phyloP scores from a whole-genome alignment of 2,888 invertebrate genomes.

The Emmelina monodactyla region DNA sequence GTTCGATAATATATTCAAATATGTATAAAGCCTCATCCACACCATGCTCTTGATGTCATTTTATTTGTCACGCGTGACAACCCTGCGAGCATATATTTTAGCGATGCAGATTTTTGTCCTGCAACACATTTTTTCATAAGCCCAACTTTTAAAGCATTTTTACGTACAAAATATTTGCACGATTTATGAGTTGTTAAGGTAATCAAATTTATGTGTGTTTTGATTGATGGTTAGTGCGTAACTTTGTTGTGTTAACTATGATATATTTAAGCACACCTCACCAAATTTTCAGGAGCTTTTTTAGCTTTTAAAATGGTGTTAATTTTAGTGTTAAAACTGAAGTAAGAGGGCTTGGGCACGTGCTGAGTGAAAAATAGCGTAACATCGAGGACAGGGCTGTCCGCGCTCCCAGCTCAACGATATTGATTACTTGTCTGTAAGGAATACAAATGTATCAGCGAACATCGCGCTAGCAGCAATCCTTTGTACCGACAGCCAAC shows the following conservation, averaged over 20 bases:
- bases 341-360: constrained; percentile 18
- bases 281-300: too few species aligned
- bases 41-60: constrained; percentile 58
- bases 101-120: constrained; percentile 32
- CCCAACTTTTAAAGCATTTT: too few species aligned
- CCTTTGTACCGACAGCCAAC: constrained; percentile 45
- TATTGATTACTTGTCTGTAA: constrained; percentile 61
- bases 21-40: constrained; percentile 62
- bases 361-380: constrained; percentile 32
- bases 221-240: too few species aligned
- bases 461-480: too few species aligned
- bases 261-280: too few species aligned
- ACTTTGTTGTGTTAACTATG: too few species aligned
- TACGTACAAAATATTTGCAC: too few species aligned
- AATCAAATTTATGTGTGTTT: too few species aligned
- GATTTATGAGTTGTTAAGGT: too few species aligned
- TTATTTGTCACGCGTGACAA: constrained; percentile 60
- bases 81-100: constrained; percentile 47
- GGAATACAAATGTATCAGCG: constrained; percentile 62
- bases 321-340: too few species aligned
- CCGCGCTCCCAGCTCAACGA: constrained; percentile 40
- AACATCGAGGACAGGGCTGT: constrained; percentile 34
- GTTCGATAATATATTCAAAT: constrained; percentile 64
- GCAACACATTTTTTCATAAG: too few species aligned
- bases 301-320: too few species aligned